A percentile compares a stretch with the other conserved stretches of the same genome.
Evolutionary conservation across 1,140 invertebrate species (phyloP).

Genomic region (Brachionus paranguensis): DNA sequence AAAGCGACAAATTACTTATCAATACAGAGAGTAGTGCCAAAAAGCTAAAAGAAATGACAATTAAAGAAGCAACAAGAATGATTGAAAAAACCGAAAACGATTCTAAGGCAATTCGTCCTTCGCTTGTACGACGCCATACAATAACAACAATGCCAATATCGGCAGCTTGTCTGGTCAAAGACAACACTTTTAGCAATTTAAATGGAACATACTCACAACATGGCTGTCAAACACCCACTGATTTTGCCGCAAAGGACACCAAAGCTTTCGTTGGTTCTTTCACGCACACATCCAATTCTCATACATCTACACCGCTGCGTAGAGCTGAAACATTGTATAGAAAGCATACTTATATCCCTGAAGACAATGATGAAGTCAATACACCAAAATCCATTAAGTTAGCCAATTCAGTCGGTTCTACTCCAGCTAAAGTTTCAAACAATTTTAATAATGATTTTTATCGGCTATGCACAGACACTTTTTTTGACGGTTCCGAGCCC

Average conservation of each 20-base stretch:
- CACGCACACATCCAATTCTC: not conserved
- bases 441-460: constrained; percentile 39
- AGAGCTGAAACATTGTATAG: constrained; percentile 6
- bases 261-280: constrained; percentile 35
- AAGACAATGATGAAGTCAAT: not conserved
- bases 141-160: constrained; percentile 29
- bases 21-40: not conserved
- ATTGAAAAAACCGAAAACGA: not conserved
- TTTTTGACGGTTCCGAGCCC: not conserved
- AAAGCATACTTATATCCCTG: not conserved
- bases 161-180: not conserved
- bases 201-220: not conserved
- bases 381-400: not conserved
- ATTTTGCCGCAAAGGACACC: not conserved
- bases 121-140: constrained; percentile 28
- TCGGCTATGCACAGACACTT: not conserved
- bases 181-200: not conserved
- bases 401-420: not conserved
- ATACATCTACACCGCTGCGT: not conserved
- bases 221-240: not conserved
- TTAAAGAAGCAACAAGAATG: not conserved
- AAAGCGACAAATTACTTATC: not conserved
- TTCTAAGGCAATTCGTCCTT: not conserved
- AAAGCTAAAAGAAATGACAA: not conserved
- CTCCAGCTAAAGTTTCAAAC: constrained; percentile 10